Percentiles rank a stretch among this genome's conserved stretches.
These are phyloP conservation scores for Therioaphis trifolii DNA, from an alignment of 2,888 invertebrate species.

Conservation along the genomic window DNA sequence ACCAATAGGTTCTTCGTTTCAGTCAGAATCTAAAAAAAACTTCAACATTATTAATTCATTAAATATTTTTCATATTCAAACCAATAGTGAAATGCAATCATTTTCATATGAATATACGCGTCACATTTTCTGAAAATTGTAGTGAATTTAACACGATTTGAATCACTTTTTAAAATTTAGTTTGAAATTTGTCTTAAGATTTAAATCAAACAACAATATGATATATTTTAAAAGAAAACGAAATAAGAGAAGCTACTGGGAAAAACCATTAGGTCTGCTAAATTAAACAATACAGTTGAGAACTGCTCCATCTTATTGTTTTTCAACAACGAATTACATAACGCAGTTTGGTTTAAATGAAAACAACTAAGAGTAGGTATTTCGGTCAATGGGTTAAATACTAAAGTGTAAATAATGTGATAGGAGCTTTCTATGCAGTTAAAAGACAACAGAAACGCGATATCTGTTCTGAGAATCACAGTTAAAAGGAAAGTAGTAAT, in stretches of 20 bases:
- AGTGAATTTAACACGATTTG: too few relatives aligned
- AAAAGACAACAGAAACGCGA: not conserved
- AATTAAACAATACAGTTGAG: slow-evolving; percentile 3
- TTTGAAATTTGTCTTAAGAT: too few relatives aligned
- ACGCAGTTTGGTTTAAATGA: not conserved
- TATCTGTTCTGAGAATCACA: not conserved
- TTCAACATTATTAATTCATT: too few relatives aligned
- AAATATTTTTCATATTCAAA: too few relatives aligned
- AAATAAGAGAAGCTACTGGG: not conserved
- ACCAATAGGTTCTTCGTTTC: too few relatives aligned
- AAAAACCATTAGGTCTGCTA: not conserved
- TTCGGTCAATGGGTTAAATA: slow-evolving; percentile 8
- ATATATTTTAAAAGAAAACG: not conserved
- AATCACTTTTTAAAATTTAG: too few relatives aligned
- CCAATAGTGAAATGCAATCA: too few relatives aligned
- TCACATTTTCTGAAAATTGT: too few relatives aligned
- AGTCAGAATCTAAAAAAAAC: too few relatives aligned
- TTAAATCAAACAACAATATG: too few relatives aligned
- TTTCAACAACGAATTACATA: not conserved
- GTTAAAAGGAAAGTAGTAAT: not conserved
- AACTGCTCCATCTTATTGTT: not conserved
- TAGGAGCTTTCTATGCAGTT: not conserved
- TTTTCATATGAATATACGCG: too few relatives aligned
- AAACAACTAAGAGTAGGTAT: slow-evolving; percentile 4
- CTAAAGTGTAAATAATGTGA: not conserved